Percentiles rank a stretch among this genome's conserved stretches.
These are phyloP conservation scores for Neocrepidodera transversa DNA, from an alignment of 2,888 invertebrate genomes.

Conservation along the genomic window DNA sequence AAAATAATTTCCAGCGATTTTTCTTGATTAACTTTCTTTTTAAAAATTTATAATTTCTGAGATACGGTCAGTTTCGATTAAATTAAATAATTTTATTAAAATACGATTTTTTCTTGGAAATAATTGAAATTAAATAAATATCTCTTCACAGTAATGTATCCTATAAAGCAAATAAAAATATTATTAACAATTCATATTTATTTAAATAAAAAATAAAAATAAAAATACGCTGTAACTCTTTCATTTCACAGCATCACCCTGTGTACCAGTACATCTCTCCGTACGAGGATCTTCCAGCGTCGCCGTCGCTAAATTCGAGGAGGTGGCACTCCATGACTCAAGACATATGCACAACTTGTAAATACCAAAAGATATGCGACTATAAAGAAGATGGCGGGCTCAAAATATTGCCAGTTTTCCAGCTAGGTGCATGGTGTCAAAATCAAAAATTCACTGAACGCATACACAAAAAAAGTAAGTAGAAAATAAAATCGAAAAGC, in stretches of 20 bases:
- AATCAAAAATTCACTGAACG: conserved; percentile 31
- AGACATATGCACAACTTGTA: conserved; percentile 29
- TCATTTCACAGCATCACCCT: background rate
- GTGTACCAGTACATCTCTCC: background rate
- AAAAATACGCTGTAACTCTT: too few species aligned
- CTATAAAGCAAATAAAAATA: too few species aligned
- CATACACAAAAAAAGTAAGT: conserved; percentile 34
- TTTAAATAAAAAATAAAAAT: too few species aligned
- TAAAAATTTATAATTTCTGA: too few species aligned
- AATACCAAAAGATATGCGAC: conserved; percentile 39
- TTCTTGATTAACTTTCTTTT: too few species aligned
- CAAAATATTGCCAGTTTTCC: conserved; percentile 38
- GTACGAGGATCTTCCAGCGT: conserved; percentile 33
- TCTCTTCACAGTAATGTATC: too few species aligned
- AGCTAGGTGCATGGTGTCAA: conserved; percentile 37
- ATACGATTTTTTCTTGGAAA: too few species aligned
- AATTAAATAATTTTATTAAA: too few species aligned
- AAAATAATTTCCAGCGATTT: too few species aligned
- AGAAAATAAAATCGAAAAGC: conserved; percentile 24
- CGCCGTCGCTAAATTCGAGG: conserved; percentile 12
- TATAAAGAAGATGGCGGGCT: conserved; percentile 41
- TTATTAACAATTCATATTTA: too few species aligned
- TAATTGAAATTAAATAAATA: too few species aligned
- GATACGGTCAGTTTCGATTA: too few species aligned
- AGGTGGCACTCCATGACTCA: conserved; percentile 40